Evolutionary conservation across 2,113 vertebrate species (phyloP), one percentile per base, ranked within the genome.

Genomic region (Lipophrys pholis): DNA sequence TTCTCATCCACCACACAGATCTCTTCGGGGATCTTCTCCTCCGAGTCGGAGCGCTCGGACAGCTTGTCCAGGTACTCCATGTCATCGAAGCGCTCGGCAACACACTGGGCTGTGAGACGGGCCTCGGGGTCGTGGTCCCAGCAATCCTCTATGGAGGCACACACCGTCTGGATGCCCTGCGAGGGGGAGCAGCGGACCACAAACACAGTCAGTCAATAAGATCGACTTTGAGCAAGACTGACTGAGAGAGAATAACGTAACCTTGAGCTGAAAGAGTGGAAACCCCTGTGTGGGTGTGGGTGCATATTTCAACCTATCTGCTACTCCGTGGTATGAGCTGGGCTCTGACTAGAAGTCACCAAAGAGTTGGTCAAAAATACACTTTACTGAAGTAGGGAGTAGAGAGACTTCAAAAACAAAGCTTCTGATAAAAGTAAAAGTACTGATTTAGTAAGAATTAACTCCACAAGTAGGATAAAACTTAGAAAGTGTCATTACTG

Each of bases 91-190:
- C 97, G 95, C 87, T 99, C 97, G 0, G 94, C 96, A 0, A 99
- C 95, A 1, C 97, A 99, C 90, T 97, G 96, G 0, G 97, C 97
- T 0, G 97, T 98, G 38, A 99, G 95, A 3, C 97, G 95, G 11
- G 97, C 96, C 90, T 99, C 97, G 0, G 97, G 96, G 89, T 99
- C 97, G 0, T 98, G 97, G 87, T 99, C 97, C 97, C 97, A 99
- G 87, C 97, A 99, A 56, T 99, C 97, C 0, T 94, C 94, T 1
- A 99, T 95, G 0, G 95, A 96, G 58, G 95, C 94, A 0, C 97
- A 98, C 60, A 99, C 93, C 40, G 91, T 89, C 92, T 97, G 95
- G 87, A 98, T 93, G 82, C 96, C 97, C 97, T 99, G 93, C 11
- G 62, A 81, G 73, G 84, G 84, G 84, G 65, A 51, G 75, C 61